Percentiles rank a stretch among this genome's conserved stretches.
Evolutionary conservation across 2,888 invertebrate species (phyloP).

Genomic region (Calliscelio sp.): DNA sequence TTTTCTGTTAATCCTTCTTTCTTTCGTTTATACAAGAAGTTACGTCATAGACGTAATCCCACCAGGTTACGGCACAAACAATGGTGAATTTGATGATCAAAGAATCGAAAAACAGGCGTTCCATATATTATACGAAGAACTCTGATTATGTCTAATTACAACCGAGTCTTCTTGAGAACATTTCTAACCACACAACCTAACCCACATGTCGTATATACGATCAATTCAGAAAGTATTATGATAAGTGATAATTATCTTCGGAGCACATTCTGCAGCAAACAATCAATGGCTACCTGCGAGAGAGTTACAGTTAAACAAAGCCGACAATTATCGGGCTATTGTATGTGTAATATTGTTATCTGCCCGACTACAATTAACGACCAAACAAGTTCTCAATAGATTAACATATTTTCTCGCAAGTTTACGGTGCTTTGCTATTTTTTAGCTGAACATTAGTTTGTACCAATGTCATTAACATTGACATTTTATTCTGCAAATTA

Average conservation of each 20-base stretch:
- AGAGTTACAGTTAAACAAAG: conserved; percentile 66
- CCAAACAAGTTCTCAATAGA: conserved; percentile 45
- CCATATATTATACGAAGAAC: conserved; percentile 55
- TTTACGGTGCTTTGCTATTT: conserved; percentile 45
- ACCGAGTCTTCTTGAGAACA: conserved; percentile 44
- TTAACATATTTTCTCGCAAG: conserved; percentile 60
- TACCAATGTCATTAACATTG: conserved; percentile 62
- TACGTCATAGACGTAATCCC: conserved; percentile 36
- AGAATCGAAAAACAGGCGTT: conserved; percentile 41
- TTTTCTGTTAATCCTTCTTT: conserved; percentile 23
- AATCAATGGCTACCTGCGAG: conserved; percentile 57
- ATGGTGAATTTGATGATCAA: conserved; percentile 48
- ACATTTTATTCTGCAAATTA: conserved; percentile 32
- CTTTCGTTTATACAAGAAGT: conserved; percentile 4
- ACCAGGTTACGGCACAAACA: conserved; percentile 33
- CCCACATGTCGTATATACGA: conserved; percentile 39
- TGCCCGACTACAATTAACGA: conserved; percentile 51
- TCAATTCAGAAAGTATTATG: conserved; percentile 31
- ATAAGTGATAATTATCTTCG: conserved; percentile 46
- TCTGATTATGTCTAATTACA: conserved; percentile 41
- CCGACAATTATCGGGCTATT: conserved; percentile 68
- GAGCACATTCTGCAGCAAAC: conserved; percentile 12
- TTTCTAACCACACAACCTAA: conserved; percentile 26
- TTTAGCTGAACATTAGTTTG: no score
- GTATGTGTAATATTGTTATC: conserved; percentile 48